Evolutionary conservation across 2,888 invertebrate species (phyloP).

Genomic region (Crossocerus cetratus): DNA sequence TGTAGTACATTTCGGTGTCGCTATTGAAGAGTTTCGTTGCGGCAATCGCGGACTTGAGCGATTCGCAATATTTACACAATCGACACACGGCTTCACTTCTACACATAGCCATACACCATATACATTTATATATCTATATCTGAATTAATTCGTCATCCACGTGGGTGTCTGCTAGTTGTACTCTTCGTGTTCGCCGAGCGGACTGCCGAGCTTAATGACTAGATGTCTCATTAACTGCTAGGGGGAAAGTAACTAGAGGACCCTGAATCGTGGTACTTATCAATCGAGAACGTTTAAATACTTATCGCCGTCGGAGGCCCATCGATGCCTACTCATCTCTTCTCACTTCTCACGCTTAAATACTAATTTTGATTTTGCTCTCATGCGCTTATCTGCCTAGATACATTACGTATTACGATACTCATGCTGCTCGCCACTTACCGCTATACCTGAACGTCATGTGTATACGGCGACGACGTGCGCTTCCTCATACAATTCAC

Average conservation of each 20-base stretch:
- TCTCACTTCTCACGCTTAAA: conserved; percentile 32
- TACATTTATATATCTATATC: conserved; percentile 29
- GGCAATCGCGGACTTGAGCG: too few relatives aligned
- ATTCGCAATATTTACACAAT: conserved; percentile 24
- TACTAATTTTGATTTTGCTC: conserved; percentile 62
- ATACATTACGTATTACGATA: conserved; percentile 56
- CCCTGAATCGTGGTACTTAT: conserved; percentile 64
- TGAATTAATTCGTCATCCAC: conserved; percentile 57
- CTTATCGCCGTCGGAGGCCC: conserved; percentile 38
- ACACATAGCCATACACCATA: conserved; percentile 25
- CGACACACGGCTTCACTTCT: conserved; percentile 30
- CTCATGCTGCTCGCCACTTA: conserved; percentile 35
- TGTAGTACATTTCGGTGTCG: not conserved
- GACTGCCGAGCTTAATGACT: conserved; percentile 42
- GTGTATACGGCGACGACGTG: conserved; percentile 18
- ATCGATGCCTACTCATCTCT: conserved; percentile 3
- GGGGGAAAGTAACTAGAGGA: conserved; percentile 60
- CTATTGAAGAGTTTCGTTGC: conserved; percentile 1
- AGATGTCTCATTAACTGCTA: conserved; percentile 32
- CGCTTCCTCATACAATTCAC: conserved; percentile 26
- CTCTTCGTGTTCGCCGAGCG: conserved; percentile 55
- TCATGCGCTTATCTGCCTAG: conserved; percentile 38
- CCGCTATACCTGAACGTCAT: conserved; percentile 38
- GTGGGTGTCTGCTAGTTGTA: conserved; percentile 51
- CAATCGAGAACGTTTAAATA: conserved; percentile 48